These are phyloP conservation scores for Tychaedon coryphoeus DNA, from an alignment of 2,113 vertebrate species.

Conservation along the genomic window DNA sequence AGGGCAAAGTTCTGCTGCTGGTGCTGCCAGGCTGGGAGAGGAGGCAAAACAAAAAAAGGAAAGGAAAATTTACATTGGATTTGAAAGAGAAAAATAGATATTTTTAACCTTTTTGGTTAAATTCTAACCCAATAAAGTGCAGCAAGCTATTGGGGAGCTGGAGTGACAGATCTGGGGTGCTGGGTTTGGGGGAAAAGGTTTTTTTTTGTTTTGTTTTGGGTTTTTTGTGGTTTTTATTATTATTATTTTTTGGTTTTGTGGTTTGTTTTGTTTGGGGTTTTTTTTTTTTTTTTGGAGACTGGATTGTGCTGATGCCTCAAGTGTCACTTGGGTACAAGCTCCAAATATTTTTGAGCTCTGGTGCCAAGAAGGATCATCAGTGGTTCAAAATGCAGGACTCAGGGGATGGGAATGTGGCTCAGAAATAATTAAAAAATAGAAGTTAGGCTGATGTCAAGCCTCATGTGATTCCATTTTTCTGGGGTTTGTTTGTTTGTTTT, in stretches of 20 bases:
- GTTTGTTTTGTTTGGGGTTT: not conserved
- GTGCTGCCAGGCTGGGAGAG: not conserved
- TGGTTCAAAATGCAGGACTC: not conserved
- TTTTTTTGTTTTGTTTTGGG: not conserved
- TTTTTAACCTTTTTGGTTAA: not conserved
- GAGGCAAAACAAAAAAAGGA: not conserved
- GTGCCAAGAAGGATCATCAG: not conserved
- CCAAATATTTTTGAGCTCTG: not conserved
- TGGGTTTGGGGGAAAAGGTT: not conserved
- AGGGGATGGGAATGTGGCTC: not conserved
- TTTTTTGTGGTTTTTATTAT: too few relatives aligned
- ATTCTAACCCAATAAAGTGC: not conserved
- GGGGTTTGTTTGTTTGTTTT: not conserved
- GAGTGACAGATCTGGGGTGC: not conserved
- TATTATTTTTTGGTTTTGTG: too few relatives aligned
- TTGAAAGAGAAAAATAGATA: rapidly evolving
- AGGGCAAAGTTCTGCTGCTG: slow-evolving; percentile 24
- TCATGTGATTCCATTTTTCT: not conserved
- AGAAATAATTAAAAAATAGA: not conserved
- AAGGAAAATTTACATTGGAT: not conserved
- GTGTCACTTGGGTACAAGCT: not conserved
- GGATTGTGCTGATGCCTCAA: not conserved
- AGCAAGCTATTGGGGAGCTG: not conserved
- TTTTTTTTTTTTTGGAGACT: not conserved
- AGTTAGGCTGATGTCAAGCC: not conserved